Conservation (phyloP, 2,797 vertebrate species). For the Propithecus deckenii region DNA sequence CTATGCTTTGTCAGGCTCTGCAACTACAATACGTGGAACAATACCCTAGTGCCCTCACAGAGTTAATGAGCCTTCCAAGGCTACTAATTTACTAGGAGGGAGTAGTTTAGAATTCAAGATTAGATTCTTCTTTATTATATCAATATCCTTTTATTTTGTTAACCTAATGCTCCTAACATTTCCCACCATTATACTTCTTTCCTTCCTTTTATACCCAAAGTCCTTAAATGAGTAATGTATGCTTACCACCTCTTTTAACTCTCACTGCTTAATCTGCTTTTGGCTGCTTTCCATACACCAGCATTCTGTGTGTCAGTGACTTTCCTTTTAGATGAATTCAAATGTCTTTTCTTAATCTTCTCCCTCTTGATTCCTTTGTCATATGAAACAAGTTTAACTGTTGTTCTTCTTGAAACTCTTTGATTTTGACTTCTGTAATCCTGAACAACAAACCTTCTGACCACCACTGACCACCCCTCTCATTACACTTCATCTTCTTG, state of each 20-base stretch:
- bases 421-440: background rate
- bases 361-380: conserved; percentile 19
- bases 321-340: background rate
- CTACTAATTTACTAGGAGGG: conserved; percentile 39
- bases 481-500: background rate
- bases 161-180: conserved; percentile 67
- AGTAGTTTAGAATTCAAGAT: conserved; percentile 63
- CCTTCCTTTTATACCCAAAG: conserved; percentile 50
- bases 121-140: conserved; percentile 66
- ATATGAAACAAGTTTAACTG: background rate
- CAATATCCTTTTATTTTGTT: conserved; percentile 67
- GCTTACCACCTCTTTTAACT: conserved; percentile 10
- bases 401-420: background rate
- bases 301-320: background rate
- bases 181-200: conserved; percentile 71
- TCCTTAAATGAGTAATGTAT: conserved; percentile 4
- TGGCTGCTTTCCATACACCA: conserved; percentile 34
- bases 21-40: background rate
- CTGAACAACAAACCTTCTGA: background rate
- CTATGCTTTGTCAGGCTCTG: background rate
- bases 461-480: background rate
- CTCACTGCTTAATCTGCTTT: conserved; percentile 19
- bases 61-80: conserved; percentile 59
- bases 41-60: background rate
- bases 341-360: conserved; percentile 19